phyloP scores from a whole-genome alignment of 1,140 invertebrate species.

The Hydropsyche tenuis region DNA sequence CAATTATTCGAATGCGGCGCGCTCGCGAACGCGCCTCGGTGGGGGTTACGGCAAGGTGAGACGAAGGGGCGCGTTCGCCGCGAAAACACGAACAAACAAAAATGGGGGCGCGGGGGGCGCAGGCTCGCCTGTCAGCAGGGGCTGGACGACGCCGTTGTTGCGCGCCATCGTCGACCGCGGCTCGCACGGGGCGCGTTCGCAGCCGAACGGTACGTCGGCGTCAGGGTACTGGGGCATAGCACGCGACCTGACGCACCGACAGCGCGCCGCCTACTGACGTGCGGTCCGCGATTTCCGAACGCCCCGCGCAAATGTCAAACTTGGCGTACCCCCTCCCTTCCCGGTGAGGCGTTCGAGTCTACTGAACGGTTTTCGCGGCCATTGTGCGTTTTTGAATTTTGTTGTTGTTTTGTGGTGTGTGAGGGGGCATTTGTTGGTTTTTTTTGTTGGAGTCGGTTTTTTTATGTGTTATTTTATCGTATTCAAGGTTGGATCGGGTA shows the following conservation, averaged over 20 bases:
- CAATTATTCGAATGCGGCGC: neutral
- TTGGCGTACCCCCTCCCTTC: neutral
- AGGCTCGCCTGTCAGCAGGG: slow-evolving; percentile 72
- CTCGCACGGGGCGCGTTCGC: slow-evolving; percentile 44
- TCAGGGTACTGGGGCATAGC: neutral
- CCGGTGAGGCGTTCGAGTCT: too few species aligned
- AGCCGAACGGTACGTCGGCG: slow-evolving; percentile 38
- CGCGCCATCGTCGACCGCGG: slow-evolving; percentile 52
- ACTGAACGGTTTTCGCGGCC: too few species aligned
- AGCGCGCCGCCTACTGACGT: slow-evolving; percentile 14
- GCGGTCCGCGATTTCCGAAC: slow-evolving; percentile 43
- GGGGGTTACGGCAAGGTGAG: neutral
- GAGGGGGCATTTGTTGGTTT: neutral
- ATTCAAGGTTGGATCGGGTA: too few species aligned
- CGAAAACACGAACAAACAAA: too few species aligned
- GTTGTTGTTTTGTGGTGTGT: neutral
- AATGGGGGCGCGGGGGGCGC: neutral
- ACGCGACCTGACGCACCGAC: neutral
- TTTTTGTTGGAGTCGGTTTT: too few species aligned
- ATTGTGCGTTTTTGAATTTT: neutral
- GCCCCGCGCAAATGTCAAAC: slow-evolving; percentile 31
- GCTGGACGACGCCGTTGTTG: slow-evolving; percentile 83
- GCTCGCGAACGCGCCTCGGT: neutral
- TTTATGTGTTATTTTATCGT: too few species aligned
- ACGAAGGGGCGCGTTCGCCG: neutral